Evolutionary conservation across 2,888 invertebrate species (phyloP), one percentile per base, ranked within the genome.

Genomic region (Stramonita haemastoma): DNA sequence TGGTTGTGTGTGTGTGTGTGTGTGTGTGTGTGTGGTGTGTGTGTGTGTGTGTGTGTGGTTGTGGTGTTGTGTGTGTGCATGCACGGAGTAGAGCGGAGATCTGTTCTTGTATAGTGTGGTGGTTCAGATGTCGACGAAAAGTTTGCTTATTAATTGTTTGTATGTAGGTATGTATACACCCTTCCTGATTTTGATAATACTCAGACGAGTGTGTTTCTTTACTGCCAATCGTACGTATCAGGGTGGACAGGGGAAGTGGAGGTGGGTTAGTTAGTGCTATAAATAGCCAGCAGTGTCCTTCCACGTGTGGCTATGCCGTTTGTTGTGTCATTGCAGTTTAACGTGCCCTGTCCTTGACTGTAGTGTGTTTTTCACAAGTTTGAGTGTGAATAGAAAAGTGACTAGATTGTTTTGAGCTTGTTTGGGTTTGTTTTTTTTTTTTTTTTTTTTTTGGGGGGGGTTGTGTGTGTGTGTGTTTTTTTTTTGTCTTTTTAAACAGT

Each of bases 181-280:
- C 36, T 83, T 46, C 32, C 32, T 79, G 79, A 81, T 60, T 34
- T 32, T 88, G 88, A 88, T 83, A 88, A 88, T 88, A 88, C 88
- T 88, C 88, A 88, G 88, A 83, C 34, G 34, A 83, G 60, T 83
- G 79, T 87, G 70, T 87, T 29, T 87, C 26, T 73, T 83, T 36
- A 46, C 81, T 83, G 81, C 81, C 81, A 34, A 17, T 34, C 17
- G 79, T 22, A 22, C 17, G 79, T 22, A 22, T 34, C 79, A 79
- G 79, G 46, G 36, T 83, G 29, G 81, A 73, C 22, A n/a, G 73
- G 8, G 22, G 36, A 13, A 0, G 34, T 11, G 32, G 81, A 83
- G 36, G 81, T 83, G 81, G 46, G 6, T 22, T 22, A 22, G 22
- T 60, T 15, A 15, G n/a, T n/a, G 77, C 32, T 32, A 17, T 79